Evolutionary conservation across 2,797 vertebrate genomes (phyloP), one percentile per base, ranked within the genome.

Genomic region (Geotrypetes seraphini): DNA sequence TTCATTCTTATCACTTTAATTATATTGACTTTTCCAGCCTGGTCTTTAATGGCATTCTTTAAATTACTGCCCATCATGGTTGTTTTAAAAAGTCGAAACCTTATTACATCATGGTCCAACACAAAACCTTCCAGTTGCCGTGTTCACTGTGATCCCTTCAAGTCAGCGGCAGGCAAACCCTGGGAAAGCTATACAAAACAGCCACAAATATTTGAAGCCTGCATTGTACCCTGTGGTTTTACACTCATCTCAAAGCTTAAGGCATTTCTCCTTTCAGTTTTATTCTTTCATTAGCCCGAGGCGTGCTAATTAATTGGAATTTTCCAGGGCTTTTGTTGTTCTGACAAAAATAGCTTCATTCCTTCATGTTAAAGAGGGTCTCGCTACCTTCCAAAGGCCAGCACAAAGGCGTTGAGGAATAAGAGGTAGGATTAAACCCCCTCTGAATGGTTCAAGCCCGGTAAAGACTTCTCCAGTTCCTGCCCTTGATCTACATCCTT

Each of bases 121-220:
- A 63, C 28, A 73, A 73, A 67, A 47, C 25, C 31, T 51, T 41
- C 14, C 16, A 33, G 42, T 58, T 58, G 11, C 50, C 27, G 36
- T 50, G n/a, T 51, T 43, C 6, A 21, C 4, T 32, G 44, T 60
- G 48, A 52, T 16, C 19, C 43, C 44, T 43, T 39, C 27, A 22
- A 33, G 39, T 45, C 49, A 65, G 16, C 52, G 28, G 46, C 35
- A 64, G 29, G 54, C 23, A 70, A 75, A 61, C 36, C 58, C 60
- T 79, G 68, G 61, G 71, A 74, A 81, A 81, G 70, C 59, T 29
- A 82, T 36, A 72, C 61, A 68, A 72, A n/a, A 63, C 44, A 68
- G 40, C 25, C 43, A 56, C 43, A 71, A 75, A 60, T 67, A 73
- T 57, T 76, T 71, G 48, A 73, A 72, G 63, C 47, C 36, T 47